Evolutionary conservation across 2,797 vertebrate species (phyloP), one percentile per base, ranked within the genome.

Genomic region (Antennarius maculatus): DNA sequence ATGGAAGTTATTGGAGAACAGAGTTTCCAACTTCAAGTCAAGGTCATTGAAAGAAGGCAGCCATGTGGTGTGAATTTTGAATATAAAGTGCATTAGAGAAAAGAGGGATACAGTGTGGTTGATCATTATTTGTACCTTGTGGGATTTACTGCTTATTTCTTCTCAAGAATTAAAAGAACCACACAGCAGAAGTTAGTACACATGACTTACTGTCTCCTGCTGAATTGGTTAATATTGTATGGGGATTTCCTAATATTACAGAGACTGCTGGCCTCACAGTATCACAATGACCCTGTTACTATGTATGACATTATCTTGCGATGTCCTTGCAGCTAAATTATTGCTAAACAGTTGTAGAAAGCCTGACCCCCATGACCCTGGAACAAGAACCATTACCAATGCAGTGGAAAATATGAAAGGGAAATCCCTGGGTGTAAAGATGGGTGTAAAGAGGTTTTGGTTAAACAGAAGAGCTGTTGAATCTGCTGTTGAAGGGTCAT

Each of bases 241-340:
- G 68, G 75, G 82, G 77, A 80, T 84, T 87, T 87, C 77, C 83
- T 79, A 17, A 79, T 37, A 66, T 17, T 7, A 43, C 56, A 43
- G 16, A 27, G 17, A 27, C 10, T 66, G 41, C 29, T 37, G 66
- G 59, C 51, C 61, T 31, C 57, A 3, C 27, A 29, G 27, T 39
- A 50, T n/a, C 42, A 34, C 48, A 3, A 11, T 56, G 69, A 69
- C 56, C 47, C 15, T n/a, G 41, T 71, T 57, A 64, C 54, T 48
- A 31, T 37, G 54, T 29, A 64, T 15, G 63, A 57, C n/a, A 2
- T 70, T 34, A 57, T 77, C 56, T 70, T n/a, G 12, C 52, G 27
- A 23, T 11, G 15, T 43, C 49, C 45, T 31, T 66, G 29, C 58
- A 75, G 54, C 63, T 65, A 50, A 14, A 49, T 34, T 39, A 27